Evolutionary conservation across 2,113 vertebrate genomes (phyloP).

Genomic region (Azemiops feae): DNA sequence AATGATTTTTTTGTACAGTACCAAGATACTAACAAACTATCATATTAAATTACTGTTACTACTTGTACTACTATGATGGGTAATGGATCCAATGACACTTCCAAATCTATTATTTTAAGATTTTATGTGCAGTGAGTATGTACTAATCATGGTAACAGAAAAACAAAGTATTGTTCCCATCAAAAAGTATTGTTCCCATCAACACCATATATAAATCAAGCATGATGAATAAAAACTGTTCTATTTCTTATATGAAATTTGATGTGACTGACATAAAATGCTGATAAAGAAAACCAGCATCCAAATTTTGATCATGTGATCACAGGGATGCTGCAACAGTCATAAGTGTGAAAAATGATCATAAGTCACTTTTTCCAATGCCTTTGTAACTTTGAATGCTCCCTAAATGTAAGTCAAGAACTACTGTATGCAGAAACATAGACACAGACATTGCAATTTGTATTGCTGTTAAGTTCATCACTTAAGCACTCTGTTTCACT

Average conservation of each 20-base stretch:
- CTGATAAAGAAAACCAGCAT: neutral
- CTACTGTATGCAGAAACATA: neutral
- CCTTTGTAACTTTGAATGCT: too few species aligned
- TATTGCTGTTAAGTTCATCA: neutral
- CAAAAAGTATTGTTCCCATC: neutral
- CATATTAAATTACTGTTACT: neutral
- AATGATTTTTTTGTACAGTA: neutral
- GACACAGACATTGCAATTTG: neutral
- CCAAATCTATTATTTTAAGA: neutral
- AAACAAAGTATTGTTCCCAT: neutral
- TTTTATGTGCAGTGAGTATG: neutral
- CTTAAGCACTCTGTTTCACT: neutral
- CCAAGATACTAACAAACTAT: neutral
- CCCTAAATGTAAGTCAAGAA: too few species aligned
- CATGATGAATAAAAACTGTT: neutral
- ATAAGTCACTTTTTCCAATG: too few species aligned
- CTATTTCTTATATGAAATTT: slow-evolving; percentile 22
- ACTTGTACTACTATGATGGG: neutral
- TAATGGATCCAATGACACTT: neutral
- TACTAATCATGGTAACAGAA: neutral
- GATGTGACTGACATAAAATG: neutral
- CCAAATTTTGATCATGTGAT: too few species aligned
- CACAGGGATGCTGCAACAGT: too few species aligned
- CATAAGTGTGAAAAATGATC: too few species aligned
- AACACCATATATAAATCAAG: neutral